phyloP scores from a whole-genome alignment of 1,140 invertebrate species.

The Mya arenaria region DNA sequence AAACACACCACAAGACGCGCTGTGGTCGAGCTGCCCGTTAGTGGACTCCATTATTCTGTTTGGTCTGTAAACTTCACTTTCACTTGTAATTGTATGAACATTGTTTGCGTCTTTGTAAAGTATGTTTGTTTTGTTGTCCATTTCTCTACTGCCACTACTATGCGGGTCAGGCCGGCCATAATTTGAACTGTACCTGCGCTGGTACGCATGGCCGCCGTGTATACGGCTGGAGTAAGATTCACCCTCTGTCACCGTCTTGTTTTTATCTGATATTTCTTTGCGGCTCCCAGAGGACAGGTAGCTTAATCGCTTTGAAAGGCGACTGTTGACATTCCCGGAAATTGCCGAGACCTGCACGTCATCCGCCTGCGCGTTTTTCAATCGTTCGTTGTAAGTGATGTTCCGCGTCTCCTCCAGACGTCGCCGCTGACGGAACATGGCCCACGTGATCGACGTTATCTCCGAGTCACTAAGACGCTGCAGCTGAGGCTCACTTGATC shows the following conservation, averaged over 20 bases:
- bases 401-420: constrained; percentile 6
- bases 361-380: too few species aligned
- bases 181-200: constrained; percentile 5
- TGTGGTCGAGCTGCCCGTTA: background rate
- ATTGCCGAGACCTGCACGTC: background rate
- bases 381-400: background rate
- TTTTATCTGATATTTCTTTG: background rate
- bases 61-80: background rate
- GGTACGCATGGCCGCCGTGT: background rate
- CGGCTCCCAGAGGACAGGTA: background rate
- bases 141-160: background rate
- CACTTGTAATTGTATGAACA: too few species aligned
- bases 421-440: constrained; percentile 14
- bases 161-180: background rate
- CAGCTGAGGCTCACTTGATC: background rate
- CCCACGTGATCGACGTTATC: constrained; percentile 39
- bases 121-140: background rate
- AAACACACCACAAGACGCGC: background rate
- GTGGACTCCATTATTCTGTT: background rate
- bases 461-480: constrained; percentile 22
- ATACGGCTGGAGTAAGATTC: background rate
- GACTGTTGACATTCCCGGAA: background rate
- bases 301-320: background rate
- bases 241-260: background rate
- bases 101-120: background rate